phyloP scores from a whole-genome alignment of 2,113 vertebrate species.

The Alligator mississippiensis region DNA sequence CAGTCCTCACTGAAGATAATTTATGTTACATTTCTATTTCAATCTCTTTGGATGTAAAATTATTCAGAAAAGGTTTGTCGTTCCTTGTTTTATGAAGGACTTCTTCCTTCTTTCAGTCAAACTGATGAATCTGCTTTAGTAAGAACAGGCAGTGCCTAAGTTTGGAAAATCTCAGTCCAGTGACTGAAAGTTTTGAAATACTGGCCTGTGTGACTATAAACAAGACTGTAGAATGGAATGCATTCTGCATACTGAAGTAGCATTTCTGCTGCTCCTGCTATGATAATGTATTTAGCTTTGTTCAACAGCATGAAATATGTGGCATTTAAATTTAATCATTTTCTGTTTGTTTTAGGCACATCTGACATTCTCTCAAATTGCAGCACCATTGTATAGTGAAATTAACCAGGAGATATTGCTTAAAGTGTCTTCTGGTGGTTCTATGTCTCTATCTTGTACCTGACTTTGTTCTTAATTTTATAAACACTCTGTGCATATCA shows the following conservation, averaged over 20 bases:
- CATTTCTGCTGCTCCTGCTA: not conserved
- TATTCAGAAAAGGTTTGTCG: not conserved
- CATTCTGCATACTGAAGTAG: not conserved
- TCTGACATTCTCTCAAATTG: not conserved
- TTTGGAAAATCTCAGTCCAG: not conserved
- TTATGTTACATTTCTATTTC: not conserved
- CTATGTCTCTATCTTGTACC: not conserved
- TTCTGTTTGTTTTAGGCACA: not conserved
- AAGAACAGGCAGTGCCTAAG: not conserved
- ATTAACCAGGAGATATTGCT: conserved; percentile 6
- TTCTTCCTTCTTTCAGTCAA: not conserved
- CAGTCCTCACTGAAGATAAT: not conserved
- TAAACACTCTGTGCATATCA: not conserved
- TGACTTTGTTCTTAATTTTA: not conserved
- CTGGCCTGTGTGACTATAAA: not conserved
- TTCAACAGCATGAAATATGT: not conserved
- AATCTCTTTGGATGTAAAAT: not conserved
- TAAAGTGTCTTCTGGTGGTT: not conserved
- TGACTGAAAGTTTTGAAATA: not conserved
- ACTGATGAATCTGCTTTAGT: not conserved
- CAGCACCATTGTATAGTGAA: conserved; percentile 9
- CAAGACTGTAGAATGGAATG: not conserved
- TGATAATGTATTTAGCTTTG: not conserved
- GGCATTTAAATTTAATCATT: not conserved
- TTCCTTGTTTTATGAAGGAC: not conserved